A percentile compares a stretch with the other conserved stretches of the same genome.
These are phyloP conservation scores for Eupleurogrammus muticus DNA, from an alignment of 2,797 vertebrate genomes.

Conservation along the genomic window DNA sequence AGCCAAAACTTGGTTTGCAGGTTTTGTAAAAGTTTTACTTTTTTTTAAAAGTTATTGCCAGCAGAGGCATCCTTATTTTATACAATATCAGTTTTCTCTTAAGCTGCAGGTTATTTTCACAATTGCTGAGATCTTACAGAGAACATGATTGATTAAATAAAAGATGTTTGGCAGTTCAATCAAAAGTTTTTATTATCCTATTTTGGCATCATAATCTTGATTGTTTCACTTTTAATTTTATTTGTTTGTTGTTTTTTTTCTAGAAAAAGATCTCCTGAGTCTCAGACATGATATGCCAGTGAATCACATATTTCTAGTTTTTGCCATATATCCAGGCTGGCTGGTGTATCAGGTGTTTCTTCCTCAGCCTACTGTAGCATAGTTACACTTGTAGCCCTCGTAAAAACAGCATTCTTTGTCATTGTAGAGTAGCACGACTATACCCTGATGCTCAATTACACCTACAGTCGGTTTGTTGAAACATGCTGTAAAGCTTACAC, in stretches of 20 bases:
- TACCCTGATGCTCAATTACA: constrained; percentile 29
- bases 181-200: too few species aligned
- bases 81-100: too few species aligned
- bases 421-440: neutral
- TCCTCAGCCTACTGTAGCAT: neutral
- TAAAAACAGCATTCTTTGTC: constrained; percentile 20
- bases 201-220: too few species aligned
- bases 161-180: too few species aligned
- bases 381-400: constrained; percentile 48
- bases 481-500: neutral
- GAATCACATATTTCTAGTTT: neutral
- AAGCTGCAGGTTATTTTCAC: too few species aligned
- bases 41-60: neutral
- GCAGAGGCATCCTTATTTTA: too few species aligned
- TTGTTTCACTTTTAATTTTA: too few species aligned
- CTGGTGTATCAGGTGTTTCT: constrained; percentile 7
- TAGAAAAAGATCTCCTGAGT: neutral
- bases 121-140: too few species aligned
- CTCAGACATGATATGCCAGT: neutral
- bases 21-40: too few species aligned
- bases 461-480: constrained; percentile 13
- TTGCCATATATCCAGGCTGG: neutral
- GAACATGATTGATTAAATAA: too few species aligned
- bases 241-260: too few species aligned
- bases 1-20: neutral